A percentile compares a stretch with the other conserved stretches of the same genome.
phyloP scores from a whole-genome alignment of 2,888 invertebrate species.

The Idaea biselata region DNA sequence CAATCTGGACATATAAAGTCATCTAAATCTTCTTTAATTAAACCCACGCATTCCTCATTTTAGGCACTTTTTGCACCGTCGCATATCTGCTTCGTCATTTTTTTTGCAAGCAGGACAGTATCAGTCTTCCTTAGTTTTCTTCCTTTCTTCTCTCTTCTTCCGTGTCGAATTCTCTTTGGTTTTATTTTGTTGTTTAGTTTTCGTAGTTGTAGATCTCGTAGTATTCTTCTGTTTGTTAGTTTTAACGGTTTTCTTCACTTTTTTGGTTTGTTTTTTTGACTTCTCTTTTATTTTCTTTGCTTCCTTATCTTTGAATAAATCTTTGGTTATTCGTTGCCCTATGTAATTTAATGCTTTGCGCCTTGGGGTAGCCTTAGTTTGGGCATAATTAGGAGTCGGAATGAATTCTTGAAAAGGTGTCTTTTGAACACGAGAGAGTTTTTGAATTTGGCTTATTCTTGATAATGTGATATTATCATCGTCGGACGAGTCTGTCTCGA shows the following conservation, averaged over 20 bases:
- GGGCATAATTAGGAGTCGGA: conserved; percentile 11
- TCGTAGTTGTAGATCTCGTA: conserved; percentile 3
- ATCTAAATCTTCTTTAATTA: conserved; percentile 4
- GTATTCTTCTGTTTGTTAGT: conserved; percentile 2
- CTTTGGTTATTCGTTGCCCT: conserved; percentile 11
- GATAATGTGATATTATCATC: conserved; percentile 3
- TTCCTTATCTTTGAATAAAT: conserved; percentile 9
- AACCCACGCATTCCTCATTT: conserved; percentile 11
- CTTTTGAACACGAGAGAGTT: conserved; percentile 2
- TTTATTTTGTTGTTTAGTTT: conserved; percentile 6
- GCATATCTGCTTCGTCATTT: conserved; percentile 11
- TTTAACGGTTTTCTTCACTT: conserved; percentile 2
- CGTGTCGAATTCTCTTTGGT: not conserved
- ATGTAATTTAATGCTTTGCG: conserved; percentile 10
- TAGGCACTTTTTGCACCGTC: conserved; percentile 8
- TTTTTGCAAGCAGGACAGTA: conserved; percentile 11
- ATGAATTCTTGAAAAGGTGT: conserved; percentile 9
- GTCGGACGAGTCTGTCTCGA: not conserved
- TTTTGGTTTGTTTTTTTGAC: conserved; percentile 3
- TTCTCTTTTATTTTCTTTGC: conserved; percentile 5
- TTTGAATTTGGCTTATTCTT: conserved; percentile 1
- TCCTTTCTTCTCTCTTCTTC: not conserved
- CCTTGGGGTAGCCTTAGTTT: conserved; percentile 4
- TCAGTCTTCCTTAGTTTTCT: conserved; percentile 4
- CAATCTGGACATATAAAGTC: not conserved